Evolutionary conservation across 2,113 vertebrate genomes (phyloP).

Genomic region (Pseudopipra pipra): DNA sequence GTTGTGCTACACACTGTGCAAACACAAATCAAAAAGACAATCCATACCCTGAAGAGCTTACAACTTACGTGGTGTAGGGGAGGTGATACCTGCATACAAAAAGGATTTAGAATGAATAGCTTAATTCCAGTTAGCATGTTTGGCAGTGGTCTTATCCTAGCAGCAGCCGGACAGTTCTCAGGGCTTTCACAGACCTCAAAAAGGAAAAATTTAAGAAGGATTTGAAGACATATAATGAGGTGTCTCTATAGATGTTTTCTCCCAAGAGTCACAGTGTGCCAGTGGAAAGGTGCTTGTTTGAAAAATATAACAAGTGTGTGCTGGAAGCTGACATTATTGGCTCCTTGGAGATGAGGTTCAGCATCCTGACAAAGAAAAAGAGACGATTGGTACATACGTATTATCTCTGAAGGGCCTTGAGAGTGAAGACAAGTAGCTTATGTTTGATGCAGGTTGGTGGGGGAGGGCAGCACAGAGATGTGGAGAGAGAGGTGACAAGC

Average conservation of each 20-base stretch:
- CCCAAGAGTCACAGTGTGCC: slow-evolving; percentile 5
- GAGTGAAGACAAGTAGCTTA: slow-evolving; percentile 10
- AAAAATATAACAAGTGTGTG: slow-evolving; percentile 20
- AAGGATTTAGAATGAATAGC: slow-evolving; percentile 10
- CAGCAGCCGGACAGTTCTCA: background rate
- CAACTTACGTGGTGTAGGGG: background rate
- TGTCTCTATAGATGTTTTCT: slow-evolving; percentile 12
- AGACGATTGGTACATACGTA: slow-evolving; percentile 7
- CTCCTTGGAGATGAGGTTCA: slow-evolving; percentile 33
- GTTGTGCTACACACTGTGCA: slow-evolving; percentile 41
- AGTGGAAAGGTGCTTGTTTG: slow-evolving; percentile 24
- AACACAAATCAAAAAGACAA: slow-evolving; percentile 51
- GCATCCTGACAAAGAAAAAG: slow-evolving; percentile 7
- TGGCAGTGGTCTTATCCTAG: background rate
- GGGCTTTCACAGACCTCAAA: background rate
- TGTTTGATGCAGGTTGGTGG: background rate
- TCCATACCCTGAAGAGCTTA: background rate
- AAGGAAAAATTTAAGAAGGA: background rate
- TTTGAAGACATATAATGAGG: slow-evolving; percentile 9
- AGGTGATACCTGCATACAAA: slow-evolving; percentile 42
- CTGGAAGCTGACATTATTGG: slow-evolving; percentile 33
- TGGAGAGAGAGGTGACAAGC: background rate
- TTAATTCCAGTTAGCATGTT: background rate
- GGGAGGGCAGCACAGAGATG: background rate
- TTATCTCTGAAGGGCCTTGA: slow-evolving; percentile 36